Percentiles rank a stretch among this genome's conserved stretches.
These are phyloP conservation scores for Lasiommata megera DNA, from an alignment of 2,888 invertebrate species.

Conservation along the genomic window DNA sequence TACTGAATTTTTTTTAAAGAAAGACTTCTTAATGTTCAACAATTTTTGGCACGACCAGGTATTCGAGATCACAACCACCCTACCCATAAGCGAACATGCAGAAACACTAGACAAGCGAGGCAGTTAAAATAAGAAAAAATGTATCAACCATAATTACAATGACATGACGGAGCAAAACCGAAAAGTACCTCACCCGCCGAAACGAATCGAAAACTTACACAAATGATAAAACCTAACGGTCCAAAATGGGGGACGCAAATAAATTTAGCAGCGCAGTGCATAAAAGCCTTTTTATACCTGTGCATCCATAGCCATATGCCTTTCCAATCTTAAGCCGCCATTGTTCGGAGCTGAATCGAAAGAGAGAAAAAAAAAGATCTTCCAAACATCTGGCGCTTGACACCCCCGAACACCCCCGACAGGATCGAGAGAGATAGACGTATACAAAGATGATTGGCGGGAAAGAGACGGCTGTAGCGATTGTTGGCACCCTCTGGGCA, in stretches of 20 bases:
- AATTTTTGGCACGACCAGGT: too few relatives aligned
- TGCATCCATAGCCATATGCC: conserved; percentile 43
- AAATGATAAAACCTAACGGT: conserved; percentile 12
- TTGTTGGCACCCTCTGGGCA: conserved; percentile 45
- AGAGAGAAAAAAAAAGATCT: conserved; percentile 45
- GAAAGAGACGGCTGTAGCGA: conserved; percentile 32
- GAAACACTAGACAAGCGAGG: too few relatives aligned
- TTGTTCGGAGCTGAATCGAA: conserved; percentile 54
- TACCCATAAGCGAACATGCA: too few relatives aligned
- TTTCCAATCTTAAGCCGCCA: conserved; percentile 43
- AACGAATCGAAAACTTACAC: conserved; percentile 10
- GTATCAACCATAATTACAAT: too few relatives aligned
- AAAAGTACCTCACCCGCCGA: conserved; percentile 1
- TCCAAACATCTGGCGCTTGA: conserved; percentile 57
- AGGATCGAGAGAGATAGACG: conserved; percentile 30
- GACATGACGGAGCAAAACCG: neutral
- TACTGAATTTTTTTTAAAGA: too few relatives aligned
- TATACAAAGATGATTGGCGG: neutral
- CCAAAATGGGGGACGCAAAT: conserved; percentile 18
- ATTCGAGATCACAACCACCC: too few relatives aligned
- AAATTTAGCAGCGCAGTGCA: conserved; percentile 17
- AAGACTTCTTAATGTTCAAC: too few relatives aligned
- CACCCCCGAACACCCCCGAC: conserved; percentile 54
- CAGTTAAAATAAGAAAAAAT: too few relatives aligned
- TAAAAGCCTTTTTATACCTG: conserved; percentile 43